Evolutionary conservation across 2,113 vertebrate genomes (phyloP), one percentile per base, ranked within the genome.

Genomic region (Psophia crepitans): DNA sequence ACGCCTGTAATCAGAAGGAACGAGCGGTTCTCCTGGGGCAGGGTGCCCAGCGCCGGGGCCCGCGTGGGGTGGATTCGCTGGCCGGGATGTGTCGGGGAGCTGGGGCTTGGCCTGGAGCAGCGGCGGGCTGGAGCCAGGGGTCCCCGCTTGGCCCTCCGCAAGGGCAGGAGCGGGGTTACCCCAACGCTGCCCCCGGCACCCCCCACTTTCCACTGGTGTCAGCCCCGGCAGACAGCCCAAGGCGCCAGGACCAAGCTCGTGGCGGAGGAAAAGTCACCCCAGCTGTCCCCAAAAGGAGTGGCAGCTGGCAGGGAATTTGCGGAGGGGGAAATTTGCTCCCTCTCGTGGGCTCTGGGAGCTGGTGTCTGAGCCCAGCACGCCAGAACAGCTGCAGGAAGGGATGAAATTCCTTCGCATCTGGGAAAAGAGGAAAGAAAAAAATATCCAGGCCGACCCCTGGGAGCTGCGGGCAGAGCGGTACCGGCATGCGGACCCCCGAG

Each of bases 251-350:
- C 12, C 3, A 30, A 1, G 0, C 2, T 14, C 3, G 2, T 13
- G 33, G 28, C 3, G 5, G 5, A 5, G 6, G 10, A 1, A 3
- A 73, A 9, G 2, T 24, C 4, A 0, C 0, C 4, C 11, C 14
- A 7, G 6, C 28, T 28, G 8, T 53, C 27, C 37, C 87, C 44
- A 9, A 26, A 53, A 8, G 20, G 11, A 64, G 49, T 56, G 5
- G 61, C 46, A 43, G 84, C 43, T 16, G 60, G 37, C 54, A 5
- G 7, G 43, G 51, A n/a, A 6, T 20, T 27, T 4, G n/a, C 64
- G 5, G 53, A 75, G 48, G 15, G 33, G 75, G 68, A 14, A 14
- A 18, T 94, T 79, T 96, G 78, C 90, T 93, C 94, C 94, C 94
- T 96, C 90, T 92, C 54, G 54, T 83, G 96, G 92, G 79, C 82